phyloP scores from a whole-genome alignment of 2,113 vertebrate species.

The Condylura cristata region DNA sequence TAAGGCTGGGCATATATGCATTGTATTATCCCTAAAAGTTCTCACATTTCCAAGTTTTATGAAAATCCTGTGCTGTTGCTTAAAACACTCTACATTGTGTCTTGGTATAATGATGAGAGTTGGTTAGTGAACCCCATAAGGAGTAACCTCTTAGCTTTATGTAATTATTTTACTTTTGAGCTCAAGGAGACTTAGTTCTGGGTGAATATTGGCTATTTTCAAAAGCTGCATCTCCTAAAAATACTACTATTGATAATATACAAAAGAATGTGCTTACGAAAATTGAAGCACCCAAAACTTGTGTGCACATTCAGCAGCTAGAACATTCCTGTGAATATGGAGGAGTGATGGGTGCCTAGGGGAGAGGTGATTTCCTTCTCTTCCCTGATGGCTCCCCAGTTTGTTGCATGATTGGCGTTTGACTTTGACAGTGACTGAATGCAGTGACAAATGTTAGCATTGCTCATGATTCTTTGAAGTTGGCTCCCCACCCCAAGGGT shows the following conservation, averaged over 20 bases:
- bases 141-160: neutral
- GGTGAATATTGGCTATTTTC: neutral
- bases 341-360: neutral
- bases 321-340: neutral
- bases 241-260: neutral
- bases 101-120: neutral
- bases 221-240: neutral
- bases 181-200: constrained; percentile 4
- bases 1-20: neutral
- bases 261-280: neutral
- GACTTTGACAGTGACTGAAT: neutral
- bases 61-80: neutral
- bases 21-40: neutral
- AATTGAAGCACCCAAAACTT: neutral
- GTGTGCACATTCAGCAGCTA: neutral
- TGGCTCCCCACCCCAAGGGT: neutral
- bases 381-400: neutral
- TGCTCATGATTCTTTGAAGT: neutral
- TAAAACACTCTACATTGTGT: neutral
- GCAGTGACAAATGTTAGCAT: neutral
- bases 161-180: neutral
- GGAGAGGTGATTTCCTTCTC: neutral
- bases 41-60: neutral
- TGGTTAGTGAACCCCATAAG: neutral
- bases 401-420: neutral